A percentile compares a stretch with the other conserved stretches of the same genome.
Evolutionary conservation across 2,113 vertebrate genomes (phyloP).

Genomic region (Chroicocephalus ridibundus): DNA sequence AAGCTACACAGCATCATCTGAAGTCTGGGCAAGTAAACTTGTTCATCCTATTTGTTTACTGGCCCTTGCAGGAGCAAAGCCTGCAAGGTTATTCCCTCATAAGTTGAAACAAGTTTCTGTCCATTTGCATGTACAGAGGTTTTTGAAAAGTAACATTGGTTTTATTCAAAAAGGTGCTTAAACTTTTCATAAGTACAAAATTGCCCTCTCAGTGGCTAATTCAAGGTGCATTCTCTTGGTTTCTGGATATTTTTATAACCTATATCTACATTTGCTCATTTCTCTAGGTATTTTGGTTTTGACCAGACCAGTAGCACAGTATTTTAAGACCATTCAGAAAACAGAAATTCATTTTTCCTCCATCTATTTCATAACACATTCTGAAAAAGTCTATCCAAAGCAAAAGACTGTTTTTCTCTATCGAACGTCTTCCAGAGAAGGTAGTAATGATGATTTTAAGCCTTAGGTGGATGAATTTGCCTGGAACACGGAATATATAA

Average conservation of each 20-base stretch:
- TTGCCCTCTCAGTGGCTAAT: neutral
- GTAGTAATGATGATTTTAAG: neutral
- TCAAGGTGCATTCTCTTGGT: neutral
- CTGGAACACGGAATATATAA: neutral
- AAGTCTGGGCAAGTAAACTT: neutral
- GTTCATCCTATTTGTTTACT: neutral
- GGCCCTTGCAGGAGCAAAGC: neutral
- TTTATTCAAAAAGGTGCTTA: neutral
- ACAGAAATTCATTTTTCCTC: neutral
- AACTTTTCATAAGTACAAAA: neutral
- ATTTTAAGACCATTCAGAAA: neutral
- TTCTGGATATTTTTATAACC: neutral
- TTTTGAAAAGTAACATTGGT: neutral
- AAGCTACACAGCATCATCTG: neutral
- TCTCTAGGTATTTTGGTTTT: neutral
- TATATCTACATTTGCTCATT: neutral
- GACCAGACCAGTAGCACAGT: neutral
- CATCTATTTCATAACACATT: neutral
- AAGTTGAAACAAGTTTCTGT: neutral
- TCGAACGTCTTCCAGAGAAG: neutral
- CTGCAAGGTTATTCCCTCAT: neutral
- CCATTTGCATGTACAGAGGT: neutral
- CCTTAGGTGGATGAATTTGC: accelerated
- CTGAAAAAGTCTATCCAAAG: neutral
- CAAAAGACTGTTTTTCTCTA: neutral